phyloP scores from a whole-genome alignment of 1,140 invertebrate genomes.

The Drosophila kurseongensis region DNA sequence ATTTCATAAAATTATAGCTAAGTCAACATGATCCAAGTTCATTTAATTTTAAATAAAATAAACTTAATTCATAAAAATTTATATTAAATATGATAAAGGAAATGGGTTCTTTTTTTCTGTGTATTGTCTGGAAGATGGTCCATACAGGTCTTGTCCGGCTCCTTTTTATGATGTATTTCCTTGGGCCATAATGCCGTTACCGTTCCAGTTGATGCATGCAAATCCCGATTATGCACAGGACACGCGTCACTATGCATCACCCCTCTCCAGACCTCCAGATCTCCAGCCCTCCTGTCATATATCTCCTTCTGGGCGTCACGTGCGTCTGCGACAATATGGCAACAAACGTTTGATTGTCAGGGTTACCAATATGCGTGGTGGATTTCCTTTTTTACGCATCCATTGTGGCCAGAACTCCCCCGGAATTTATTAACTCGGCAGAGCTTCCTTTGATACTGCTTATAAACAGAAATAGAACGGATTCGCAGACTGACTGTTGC shows the following conservation, averaged over 20 bases:
- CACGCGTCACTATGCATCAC: conserved; percentile 64
- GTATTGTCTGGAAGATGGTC: conserved; percentile 1
- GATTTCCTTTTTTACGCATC: conserved; percentile 28
- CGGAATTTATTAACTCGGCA: conserved; percentile 16
- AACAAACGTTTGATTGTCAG: conserved; percentile 64
- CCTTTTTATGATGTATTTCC: conserved; percentile 69
- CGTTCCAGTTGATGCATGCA: conserved; percentile 73
- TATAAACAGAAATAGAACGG: background rate
- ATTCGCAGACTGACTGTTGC: background rate
- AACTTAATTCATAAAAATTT: too few relatives aligned
- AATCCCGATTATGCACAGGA: conserved; percentile 75
- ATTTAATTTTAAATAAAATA: too few relatives aligned
- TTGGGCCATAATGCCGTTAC: conserved; percentile 51
- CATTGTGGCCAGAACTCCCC: conserved; percentile 6
- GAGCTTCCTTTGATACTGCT: background rate
- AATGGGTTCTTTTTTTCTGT: background rate
- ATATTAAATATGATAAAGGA: too few relatives aligned
- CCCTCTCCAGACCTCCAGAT: background rate
- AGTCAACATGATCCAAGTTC: background rate
- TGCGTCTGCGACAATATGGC: conserved; percentile 69
- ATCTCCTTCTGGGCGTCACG: conserved; percentile 52
- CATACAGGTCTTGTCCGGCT: conserved; percentile 10
- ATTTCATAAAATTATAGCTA: background rate
- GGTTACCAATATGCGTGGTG: conserved; percentile 50
- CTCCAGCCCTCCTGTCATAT: background rate